Evolutionary conservation across 2,888 invertebrate genomes (phyloP).

Genomic region (Hirudinaria manillensis): DNA sequence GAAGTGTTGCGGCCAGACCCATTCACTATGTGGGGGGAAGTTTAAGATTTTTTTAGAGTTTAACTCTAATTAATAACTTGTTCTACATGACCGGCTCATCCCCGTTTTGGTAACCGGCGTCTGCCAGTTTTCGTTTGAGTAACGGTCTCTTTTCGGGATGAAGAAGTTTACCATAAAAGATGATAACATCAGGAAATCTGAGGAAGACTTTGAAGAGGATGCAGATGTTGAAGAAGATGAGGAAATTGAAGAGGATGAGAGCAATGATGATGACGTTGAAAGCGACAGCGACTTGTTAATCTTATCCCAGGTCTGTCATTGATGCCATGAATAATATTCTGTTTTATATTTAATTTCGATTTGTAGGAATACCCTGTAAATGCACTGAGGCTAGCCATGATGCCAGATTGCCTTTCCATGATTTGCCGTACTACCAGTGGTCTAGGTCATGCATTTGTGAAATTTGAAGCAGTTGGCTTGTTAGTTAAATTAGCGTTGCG

Average conservation of each 20-base stretch:
- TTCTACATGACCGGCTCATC: too few species aligned
- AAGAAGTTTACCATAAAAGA: neutral
- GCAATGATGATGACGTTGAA: constrained; percentile 21
- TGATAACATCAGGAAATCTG: neutral
- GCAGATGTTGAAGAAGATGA: constrained; percentile 16
- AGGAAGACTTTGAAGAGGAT: constrained; percentile 9
- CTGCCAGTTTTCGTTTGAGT: too few species aligned
- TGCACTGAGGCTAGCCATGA: constrained; percentile 45
- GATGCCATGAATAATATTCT: neutral
- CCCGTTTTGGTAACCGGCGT: too few species aligned
- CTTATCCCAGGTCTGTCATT: neutral
- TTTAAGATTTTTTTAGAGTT: too few species aligned
- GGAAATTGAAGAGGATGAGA: constrained; percentile 1
- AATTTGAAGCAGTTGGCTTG: constrained; percentile 51
- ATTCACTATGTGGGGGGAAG: too few species aligned
- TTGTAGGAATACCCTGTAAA: constrained; percentile 43
- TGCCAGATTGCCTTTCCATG: constrained; percentile 47
- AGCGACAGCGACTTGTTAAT: neutral
- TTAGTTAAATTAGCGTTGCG: constrained; percentile 33
- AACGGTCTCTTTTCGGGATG: too few species aligned
- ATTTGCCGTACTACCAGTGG: constrained; percentile 54
- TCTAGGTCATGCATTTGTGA: constrained; percentile 52
- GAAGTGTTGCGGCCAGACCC: too few species aligned
- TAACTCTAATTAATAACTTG: too few species aligned
- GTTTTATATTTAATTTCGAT: constrained; percentile 3